Evolutionary conservation across 2,113 vertebrate genomes (phyloP).

Genomic region (Cervus canadensis): DNA sequence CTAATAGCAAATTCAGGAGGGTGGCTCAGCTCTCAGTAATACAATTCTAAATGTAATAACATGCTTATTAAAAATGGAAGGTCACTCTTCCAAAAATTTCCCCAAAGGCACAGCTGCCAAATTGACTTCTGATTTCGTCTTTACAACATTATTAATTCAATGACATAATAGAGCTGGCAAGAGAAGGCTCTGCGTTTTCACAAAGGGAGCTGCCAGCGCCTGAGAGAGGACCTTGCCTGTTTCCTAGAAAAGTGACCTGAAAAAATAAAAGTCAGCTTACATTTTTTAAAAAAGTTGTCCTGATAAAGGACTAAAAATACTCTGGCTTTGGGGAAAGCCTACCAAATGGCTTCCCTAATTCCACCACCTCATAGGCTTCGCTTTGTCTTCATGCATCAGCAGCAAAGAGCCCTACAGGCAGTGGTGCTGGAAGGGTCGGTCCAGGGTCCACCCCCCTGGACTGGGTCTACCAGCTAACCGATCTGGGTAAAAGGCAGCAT

Average conservation of each 20-base stretch:
- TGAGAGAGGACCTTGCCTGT: background rate
- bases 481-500: background rate
- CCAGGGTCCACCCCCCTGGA: background rate
- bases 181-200: background rate
- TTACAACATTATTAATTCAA: conserved; percentile 60
- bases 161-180: conserved; percentile 49
- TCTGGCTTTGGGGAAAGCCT: background rate
- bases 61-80: conserved; percentile 70
- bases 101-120: conserved; percentile 65
- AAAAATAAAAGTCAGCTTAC: background rate
- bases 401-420: background rate
- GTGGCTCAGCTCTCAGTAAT: conserved; percentile 37
- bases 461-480: background rate
- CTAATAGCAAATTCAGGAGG: conserved; percentile 54
- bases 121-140: conserved; percentile 63
- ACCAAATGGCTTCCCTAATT: background rate
- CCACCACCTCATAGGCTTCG: background rate
- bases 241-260: conserved; percentile 16
- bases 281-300: background rate
- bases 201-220: background rate
- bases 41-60: conserved; percentile 65
- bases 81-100: conserved; percentile 65
- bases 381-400: background rate
- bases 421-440: background rate
- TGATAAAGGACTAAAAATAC: background rate